Base-by-base conservation (phyloP, 2,113 vertebrate species). In the Eidolon helvum region DNA sequence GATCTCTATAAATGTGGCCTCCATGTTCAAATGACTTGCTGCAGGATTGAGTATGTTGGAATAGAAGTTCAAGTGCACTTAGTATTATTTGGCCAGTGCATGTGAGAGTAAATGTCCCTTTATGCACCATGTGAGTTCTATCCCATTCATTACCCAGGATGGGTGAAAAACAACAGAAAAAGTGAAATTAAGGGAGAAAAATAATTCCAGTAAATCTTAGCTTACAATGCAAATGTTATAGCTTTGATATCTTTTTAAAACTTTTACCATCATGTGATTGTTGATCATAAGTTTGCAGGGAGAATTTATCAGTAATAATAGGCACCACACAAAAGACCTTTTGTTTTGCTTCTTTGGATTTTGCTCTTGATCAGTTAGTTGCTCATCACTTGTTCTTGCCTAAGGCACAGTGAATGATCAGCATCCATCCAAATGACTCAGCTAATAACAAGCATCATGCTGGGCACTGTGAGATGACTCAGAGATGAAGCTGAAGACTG, bases 281-380 rank as follows among this genome's bases (percentile, higher is more conserved):
- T 48, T 86, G 68, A 48, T 86, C 55, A 6, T 26, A 92, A 63
- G 7, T 53, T 53, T n/a, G 33, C 53, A 59, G 0, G 12, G 57
- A 75, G 12, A 57, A 8, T 66, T 93, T 68, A 33, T 93, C 43
- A 69, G 93, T 92, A 92, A 35, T 28, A 79, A 92, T 91, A 77
- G 2, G 90, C 15, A 63, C 50, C 14, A 0, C 0, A 95, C 94
- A 98, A 96, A 96, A 53, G 86, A n/a, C 28, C 92, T 61, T 90
- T 98, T 98, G 80, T 98, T 3, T 10, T 79, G 48, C 65, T 94
- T 75, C 75, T 65, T 72, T 90, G 93, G 15, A 87, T 84, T 96
- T 82, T 33, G 72, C 33, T 28, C 79, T 95, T 74, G 50, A 92
- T 87, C 2, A 0, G 92, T 87, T 2, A 0, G 53, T 93, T 96